Percentiles rank a stretch among this genome's conserved stretches.
These are phyloP conservation scores for Yponomeuta sedellus DNA, from an alignment of 2,888 invertebrate genomes.

Conservation along the genomic window DNA sequence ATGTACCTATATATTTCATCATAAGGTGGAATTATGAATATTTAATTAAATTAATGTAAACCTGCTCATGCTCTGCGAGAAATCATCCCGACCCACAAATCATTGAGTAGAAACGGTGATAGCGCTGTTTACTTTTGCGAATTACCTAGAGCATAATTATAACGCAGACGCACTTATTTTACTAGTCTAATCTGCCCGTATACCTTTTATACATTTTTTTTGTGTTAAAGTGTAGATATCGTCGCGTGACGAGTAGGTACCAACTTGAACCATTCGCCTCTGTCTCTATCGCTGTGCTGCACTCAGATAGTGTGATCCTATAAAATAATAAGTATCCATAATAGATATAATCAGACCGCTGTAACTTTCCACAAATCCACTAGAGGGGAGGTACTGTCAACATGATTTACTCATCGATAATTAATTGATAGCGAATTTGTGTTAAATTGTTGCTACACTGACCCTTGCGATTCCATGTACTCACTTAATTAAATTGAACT, in stretches of 20 bases:
- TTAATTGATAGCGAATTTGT: conserved; percentile 13
- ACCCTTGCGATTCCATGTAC: background rate
- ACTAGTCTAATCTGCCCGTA: background rate
- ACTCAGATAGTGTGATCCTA: conserved; percentile 9
- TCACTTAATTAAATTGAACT: background rate
- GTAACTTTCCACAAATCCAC: conserved; percentile 40
- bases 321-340: conserved; percentile 5
- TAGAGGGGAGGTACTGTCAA: conserved; percentile 1
- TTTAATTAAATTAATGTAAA: too few relatives aligned
- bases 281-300: background rate
- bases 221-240: background rate
- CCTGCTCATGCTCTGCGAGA: too few relatives aligned
- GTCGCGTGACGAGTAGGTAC: background rate
- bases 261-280: background rate
- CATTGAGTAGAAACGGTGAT: too few relatives aligned
- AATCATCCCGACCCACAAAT: too few relatives aligned
- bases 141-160: too few relatives aligned
- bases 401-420: background rate
- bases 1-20: too few relatives aligned
- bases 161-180: background rate
- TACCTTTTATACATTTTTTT: background rate
- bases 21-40: too few relatives aligned
- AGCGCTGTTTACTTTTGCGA: too few relatives aligned
- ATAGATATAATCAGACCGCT: background rate
- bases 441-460: background rate